These are phyloP conservation scores for Orthosia incerta DNA, from an alignment of 2,888 invertebrate genomes.

Conservation along the genomic window DNA sequence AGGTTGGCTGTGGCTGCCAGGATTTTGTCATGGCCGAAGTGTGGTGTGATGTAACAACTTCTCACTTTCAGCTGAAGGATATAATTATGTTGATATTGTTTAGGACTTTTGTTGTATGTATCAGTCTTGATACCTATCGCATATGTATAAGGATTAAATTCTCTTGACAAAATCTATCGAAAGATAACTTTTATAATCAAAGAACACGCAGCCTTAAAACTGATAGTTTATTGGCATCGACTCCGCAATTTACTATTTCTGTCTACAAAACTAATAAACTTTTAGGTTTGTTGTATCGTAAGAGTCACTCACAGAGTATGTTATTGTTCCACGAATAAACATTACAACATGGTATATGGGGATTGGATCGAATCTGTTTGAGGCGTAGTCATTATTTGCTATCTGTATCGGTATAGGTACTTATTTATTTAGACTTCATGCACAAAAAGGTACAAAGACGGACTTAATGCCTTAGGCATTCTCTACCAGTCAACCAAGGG, in stretches of 20 bases:
- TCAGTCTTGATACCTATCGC: too few relatives aligned
- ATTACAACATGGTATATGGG: slow-evolving; percentile 24
- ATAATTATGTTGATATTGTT: background rate
- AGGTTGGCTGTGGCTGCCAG: slow-evolving; percentile 35
- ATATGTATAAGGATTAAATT: too few relatives aligned
- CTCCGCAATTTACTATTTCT: slow-evolving; percentile 53
- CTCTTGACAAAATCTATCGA: background rate
- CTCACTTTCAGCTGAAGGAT: slow-evolving; percentile 36
- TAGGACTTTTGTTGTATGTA: background rate
- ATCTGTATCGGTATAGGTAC: slow-evolving; percentile 2
- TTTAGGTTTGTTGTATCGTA: slow-evolving; percentile 48
- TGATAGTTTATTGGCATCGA: slow-evolving; percentile 48
- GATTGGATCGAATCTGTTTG: slow-evolving; percentile 26
- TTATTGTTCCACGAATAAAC: slow-evolving; percentile 52
- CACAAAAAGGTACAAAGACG: too few relatives aligned
- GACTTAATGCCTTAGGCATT: too few relatives aligned
- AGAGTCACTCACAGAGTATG: slow-evolving; percentile 44
- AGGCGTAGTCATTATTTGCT: slow-evolving; percentile 18
- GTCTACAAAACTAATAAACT: slow-evolving; percentile 53
- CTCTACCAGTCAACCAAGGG: too few relatives aligned
- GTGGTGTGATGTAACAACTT: slow-evolving; percentile 21
- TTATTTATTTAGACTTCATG: too few relatives aligned
- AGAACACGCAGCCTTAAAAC: slow-evolving; percentile 14
- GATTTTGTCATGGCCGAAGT: slow-evolving; percentile 12
- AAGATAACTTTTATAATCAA: slow-evolving; percentile 18